These are phyloP conservation scores for Fulmarus glacialis DNA, from an alignment of 2,113 vertebrate species.

Conservation along the genomic window DNA sequence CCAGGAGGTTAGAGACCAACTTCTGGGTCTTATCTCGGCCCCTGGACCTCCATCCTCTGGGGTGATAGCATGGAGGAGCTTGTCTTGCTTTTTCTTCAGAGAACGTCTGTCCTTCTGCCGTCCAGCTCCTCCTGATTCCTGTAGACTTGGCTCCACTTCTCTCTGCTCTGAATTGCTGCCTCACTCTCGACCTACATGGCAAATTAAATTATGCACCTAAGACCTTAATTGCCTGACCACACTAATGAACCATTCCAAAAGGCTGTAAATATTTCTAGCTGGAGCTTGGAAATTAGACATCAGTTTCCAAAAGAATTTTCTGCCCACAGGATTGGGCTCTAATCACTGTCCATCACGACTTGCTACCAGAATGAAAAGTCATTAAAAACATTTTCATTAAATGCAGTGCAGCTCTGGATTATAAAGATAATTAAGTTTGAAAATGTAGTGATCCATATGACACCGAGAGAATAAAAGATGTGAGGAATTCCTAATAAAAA, in stretches of 20 bases:
- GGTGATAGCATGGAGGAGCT: background rate
- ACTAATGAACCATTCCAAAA: background rate
- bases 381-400: constrained; percentile 56
- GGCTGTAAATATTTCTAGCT: background rate
- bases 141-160: background rate
- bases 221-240: background rate
- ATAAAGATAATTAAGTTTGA: constrained; percentile 62
- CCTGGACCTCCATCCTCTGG: fast-evolving
- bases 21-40: background rate
- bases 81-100: background rate
- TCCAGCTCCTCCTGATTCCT: background rate
- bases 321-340: background rate
- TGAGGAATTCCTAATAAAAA: constrained; percentile 25
- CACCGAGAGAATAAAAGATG: constrained; percentile 2
- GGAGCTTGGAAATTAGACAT: background rate
- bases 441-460: background rate
- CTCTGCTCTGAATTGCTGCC: background rate
- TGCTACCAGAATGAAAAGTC: background rate
- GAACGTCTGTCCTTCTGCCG: fast-evolving
- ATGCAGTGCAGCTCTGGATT: background rate
- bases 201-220: background rate
- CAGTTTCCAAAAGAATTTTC: background rate
- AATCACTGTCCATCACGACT: background rate
- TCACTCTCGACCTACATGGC: background rate
- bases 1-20: background rate